Evolutionary conservation across 2,797 vertebrate species (phyloP).

Genomic region (Cirrhinus molitorella): DNA sequence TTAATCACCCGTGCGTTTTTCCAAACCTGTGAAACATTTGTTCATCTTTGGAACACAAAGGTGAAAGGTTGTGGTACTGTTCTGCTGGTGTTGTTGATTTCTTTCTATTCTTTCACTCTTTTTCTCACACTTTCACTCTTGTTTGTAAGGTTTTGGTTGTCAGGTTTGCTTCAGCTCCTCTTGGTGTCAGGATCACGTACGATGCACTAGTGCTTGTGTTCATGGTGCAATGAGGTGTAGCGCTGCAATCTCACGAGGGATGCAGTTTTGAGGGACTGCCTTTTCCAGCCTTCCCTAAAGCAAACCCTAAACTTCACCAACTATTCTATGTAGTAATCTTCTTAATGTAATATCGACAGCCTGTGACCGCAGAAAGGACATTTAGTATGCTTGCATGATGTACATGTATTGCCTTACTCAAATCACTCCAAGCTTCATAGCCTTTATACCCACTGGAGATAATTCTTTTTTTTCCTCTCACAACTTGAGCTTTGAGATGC

Average conservation of each 20-base stretch:
- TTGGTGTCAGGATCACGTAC: conserved; percentile 10
- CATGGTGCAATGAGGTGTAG: conserved; percentile 15
- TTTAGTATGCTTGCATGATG: not conserved
- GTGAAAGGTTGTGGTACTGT: too few relatives aligned
- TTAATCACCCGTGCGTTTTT: too few relatives aligned
- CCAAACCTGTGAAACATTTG: too few relatives aligned
- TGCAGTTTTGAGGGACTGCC: conserved; percentile 15
- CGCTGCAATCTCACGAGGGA: not conserved
- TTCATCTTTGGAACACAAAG: too few relatives aligned
- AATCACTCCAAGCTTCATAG: not conserved
- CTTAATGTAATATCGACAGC: not conserved
- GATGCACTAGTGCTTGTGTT: not conserved
- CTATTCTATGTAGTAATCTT: not conserved
- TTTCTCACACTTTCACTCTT: not conserved
- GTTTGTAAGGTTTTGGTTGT: conserved; percentile 13
- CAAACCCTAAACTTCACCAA: not conserved
- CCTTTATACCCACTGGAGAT: conserved; percentile 7
- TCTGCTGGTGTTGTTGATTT: not conserved
- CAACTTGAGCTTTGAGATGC: not conserved
- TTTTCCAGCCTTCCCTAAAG: not conserved
- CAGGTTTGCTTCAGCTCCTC: conserved; percentile 12
- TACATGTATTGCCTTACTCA: not conserved
- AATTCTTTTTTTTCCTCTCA: not conserved
- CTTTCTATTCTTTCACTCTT: conserved; percentile 47
- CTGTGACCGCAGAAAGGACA: not conserved